A percentile compares a stretch with the other conserved stretches of the same genome.
Evolutionary conservation across 2,797 vertebrate genomes (phyloP).

Genomic region (Epinephelus coioides): DNA sequence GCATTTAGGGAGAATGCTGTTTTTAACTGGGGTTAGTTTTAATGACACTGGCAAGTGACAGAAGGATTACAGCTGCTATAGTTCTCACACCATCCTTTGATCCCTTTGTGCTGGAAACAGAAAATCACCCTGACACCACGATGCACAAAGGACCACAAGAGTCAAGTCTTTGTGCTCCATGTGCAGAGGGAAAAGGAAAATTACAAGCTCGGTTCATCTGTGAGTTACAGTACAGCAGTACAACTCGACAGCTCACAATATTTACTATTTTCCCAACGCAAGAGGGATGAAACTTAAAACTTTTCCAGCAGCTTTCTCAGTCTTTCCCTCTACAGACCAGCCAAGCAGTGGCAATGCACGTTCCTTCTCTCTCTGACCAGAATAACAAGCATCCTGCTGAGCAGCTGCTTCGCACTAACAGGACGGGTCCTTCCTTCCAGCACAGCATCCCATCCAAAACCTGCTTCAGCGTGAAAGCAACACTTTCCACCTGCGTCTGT

Average conservation of each 20-base stretch:
- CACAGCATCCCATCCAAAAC: conserved; percentile 21
- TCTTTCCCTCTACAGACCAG: conserved; percentile 43
- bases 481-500: neutral
- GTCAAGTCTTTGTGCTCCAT: neutral
- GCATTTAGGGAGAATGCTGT: neutral
- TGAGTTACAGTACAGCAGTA: neutral
- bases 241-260: neutral
- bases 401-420: conserved; percentile 68
- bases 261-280: neutral
- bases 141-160: neutral
- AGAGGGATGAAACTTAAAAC: conserved; percentile 10
- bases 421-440: conserved; percentile 31
- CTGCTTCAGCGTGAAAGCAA: conserved; percentile 11
- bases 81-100: neutral
- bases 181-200: neutral
- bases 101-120: neutral
- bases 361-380: conserved; percentile 69
- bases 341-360: conserved; percentile 48
- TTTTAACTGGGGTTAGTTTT: neutral
- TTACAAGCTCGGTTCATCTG: neutral
- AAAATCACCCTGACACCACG: neutral
- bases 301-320: conserved; percentile 29
- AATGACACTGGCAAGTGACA: neutral
- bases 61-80: neutral
- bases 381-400: conserved; percentile 75